phyloP scores from a whole-genome alignment of 2,888 invertebrate species.

The Eledone cirrhosa region DNA sequence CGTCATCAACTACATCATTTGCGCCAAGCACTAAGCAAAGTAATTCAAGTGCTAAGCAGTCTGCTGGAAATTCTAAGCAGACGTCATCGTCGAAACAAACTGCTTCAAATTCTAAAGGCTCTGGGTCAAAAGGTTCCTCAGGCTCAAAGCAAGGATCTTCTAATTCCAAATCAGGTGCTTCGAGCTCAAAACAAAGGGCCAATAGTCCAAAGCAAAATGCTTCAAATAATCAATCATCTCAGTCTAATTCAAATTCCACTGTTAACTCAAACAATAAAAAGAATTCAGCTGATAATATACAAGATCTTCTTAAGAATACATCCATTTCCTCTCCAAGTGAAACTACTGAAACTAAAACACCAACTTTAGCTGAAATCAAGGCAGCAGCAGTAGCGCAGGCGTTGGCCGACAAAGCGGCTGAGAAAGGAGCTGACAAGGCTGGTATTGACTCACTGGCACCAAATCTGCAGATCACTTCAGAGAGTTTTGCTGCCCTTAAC shows the following conservation, averaged over 20 bases:
- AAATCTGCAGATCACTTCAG: conserved; percentile 45
- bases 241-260: conserved; percentile 24
- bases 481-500: conserved; percentile 63
- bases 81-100: neutral
- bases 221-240: conserved; percentile 15
- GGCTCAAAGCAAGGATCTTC: conserved; percentile 3
- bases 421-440: conserved; percentile 19
- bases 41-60: conserved; percentile 16
- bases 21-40: neutral
- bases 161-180: conserved; percentile 2
- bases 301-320: conserved; percentile 6
- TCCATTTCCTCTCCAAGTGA: conserved; percentile 21
- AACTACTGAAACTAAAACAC: conserved; percentile 23
- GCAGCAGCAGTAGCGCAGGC: conserved; percentile 23
- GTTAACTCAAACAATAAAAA: conserved; percentile 1
- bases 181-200: conserved; percentile 16
- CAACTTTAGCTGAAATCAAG: conserved; percentile 19
- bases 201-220: conserved; percentile 17
- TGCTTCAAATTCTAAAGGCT: no score
- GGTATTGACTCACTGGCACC: conserved; percentile 20
- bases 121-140: neutral
- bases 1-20: conserved; percentile 26
- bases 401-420: conserved; percentile 6
- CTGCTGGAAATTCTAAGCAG: conserved; percentile 9
- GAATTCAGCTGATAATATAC: conserved; percentile 5